phyloP scores from a whole-genome alignment of 2,113 vertebrate species.

The Tricholaema leucomelas region DNA sequence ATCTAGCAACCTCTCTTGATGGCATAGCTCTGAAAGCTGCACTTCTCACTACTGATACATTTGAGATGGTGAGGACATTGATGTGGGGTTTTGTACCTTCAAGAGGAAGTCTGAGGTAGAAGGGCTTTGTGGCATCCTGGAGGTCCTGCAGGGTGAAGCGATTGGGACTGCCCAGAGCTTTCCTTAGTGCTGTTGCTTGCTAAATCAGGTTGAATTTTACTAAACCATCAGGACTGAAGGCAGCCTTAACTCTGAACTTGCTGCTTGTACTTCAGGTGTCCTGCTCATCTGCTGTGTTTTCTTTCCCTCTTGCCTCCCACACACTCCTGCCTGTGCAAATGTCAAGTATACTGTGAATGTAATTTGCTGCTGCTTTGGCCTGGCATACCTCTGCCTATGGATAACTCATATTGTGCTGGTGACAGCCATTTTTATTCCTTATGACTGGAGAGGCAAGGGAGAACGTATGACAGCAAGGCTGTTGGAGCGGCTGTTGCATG shows the following conservation, averaged over 20 bases:
- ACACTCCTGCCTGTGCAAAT: background rate
- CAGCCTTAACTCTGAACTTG: background rate
- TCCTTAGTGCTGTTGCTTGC: background rate
- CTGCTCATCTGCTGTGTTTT: background rate
- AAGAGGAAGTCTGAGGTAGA: background rate
- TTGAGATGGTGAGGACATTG: background rate
- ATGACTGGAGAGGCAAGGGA: background rate
- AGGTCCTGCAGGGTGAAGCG: background rate
- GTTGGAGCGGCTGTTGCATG: background rate
- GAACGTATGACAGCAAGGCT: background rate
- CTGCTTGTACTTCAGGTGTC: background rate
- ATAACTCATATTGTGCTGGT: background rate
- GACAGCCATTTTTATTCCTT: background rate
- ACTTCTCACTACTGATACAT: background rate
- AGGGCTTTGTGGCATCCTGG: background rate
- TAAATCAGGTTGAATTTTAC: background rate
- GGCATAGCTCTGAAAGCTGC: background rate
- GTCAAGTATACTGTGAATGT: background rate
- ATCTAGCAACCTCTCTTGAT: background rate
- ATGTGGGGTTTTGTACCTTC: background rate
- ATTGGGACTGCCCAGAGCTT: rapidly evolving
- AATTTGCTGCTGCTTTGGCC: background rate
- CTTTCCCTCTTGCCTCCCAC: background rate
- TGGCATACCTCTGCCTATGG: rapidly evolving
- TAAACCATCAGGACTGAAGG: background rate